phyloP scores from a whole-genome alignment of 1,140 invertebrate genomes.

The Formica selysi region DNA sequence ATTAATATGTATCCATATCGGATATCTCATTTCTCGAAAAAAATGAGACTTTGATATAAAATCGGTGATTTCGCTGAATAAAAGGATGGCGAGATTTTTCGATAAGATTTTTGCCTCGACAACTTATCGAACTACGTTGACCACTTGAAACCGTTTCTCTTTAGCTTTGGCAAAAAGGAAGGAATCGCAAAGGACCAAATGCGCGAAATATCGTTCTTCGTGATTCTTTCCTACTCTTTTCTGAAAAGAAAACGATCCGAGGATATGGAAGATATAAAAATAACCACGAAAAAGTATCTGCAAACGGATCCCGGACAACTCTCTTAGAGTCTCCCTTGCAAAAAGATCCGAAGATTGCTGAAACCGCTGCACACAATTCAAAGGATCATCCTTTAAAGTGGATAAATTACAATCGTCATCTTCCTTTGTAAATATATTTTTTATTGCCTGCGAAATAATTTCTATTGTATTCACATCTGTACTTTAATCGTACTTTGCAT shows the following conservation, averaged over 20 bases:
- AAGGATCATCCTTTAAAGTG: background rate
- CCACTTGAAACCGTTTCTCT: conserved; percentile 43
- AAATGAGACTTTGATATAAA: conserved; percentile 5
- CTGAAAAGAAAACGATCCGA: conserved; percentile 32
- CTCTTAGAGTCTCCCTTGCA: background rate
- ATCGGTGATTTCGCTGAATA: background rate
- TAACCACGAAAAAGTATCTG: conserved; percentile 6
- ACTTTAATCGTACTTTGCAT: background rate
- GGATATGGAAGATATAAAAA: conserved; percentile 24
- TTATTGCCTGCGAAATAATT: conserved; percentile 39
- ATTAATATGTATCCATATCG: background rate
- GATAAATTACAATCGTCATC: conserved; percentile 19
- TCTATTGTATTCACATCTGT: background rate
- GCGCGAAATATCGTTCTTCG: conserved; percentile 45
- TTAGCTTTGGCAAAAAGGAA: conserved; percentile 23
- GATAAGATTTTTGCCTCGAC: conserved; percentile 38
- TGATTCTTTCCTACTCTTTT: conserved; percentile 18
- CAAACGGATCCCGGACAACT: background rate
- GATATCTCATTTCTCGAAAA: background rate
- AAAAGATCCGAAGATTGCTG: background rate
- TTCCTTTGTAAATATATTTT: too few species aligned
- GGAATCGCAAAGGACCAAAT: conserved; percentile 31
- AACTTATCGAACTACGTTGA: conserved; percentile 27
- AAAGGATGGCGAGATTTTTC: conserved; percentile 32
- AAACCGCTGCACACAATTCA: conserved; percentile 1